These are phyloP conservation scores for Macrosoma leucophasiata DNA, from an alignment of 2,888 invertebrate genomes.

Conservation along the genomic window DNA sequence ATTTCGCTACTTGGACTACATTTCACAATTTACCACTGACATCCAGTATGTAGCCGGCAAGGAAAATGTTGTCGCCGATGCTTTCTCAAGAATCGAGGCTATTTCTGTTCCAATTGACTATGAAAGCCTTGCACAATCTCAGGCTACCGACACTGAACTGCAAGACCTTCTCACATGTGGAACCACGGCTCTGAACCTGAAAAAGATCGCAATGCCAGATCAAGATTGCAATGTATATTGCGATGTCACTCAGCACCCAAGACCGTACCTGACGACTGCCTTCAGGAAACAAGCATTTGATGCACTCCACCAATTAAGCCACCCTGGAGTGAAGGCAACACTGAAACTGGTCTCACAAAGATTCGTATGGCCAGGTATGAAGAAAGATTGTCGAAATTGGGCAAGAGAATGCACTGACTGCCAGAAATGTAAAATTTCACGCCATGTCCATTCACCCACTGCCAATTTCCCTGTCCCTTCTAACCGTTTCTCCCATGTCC, in stretches of 20 bases:
- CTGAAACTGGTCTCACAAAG: conserved; percentile 11
- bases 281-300: conserved; percentile 11
- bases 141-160: too few species aligned
- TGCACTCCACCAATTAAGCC: conserved; percentile 13
- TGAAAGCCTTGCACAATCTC: too few species aligned
- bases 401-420: conserved; percentile 1
- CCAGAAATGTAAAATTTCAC: background rate
- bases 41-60: conserved; percentile 4
- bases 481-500: conserved; percentile 8
- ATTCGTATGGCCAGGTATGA: conserved; percentile 16
- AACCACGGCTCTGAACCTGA: too few species aligned
- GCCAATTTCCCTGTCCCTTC: conserved; percentile 1
- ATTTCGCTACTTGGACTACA: conserved; percentile 4
- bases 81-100: too few species aligned
- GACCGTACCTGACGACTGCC: conserved; percentile 16
- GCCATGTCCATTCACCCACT: background rate
- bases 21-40: conserved; percentile 7
- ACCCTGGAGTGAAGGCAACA: conserved; percentile 17
- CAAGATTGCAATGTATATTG: too few species aligned
- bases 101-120: too few species aligned
- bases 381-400: conserved; percentile 7
- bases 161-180: too few species aligned
- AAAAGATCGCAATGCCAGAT: too few species aligned
- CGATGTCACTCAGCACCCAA: conserved; percentile 8
- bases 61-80: conserved; percentile 3